Evolutionary conservation across 2,888 invertebrate species (phyloP).

Genomic region (Tuberolachnus salignus): DNA sequence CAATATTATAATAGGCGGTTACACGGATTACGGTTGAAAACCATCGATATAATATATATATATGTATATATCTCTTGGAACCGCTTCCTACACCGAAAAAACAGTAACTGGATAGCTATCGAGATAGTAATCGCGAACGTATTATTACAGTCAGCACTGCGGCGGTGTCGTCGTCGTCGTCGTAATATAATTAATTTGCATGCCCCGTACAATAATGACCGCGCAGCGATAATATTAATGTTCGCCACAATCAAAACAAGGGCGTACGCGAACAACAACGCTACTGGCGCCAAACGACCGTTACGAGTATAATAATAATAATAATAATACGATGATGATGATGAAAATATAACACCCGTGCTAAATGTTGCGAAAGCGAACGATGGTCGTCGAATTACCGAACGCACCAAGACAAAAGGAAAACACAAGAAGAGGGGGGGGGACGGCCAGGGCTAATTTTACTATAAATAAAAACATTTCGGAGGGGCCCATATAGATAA

Average conservation of each 20-base stretch:
- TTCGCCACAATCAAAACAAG: constrained; percentile 21
- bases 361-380: background rate
- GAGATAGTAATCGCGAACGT: background rate
- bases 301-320: background rate
- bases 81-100: constrained; percentile 3
- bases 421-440: too few relatives aligned
- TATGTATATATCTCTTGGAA: background rate
- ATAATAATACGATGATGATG: too few relatives aligned
- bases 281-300: constrained; percentile 30
- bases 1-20: too few relatives aligned
- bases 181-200: constrained; percentile 8
- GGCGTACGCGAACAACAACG: constrained; percentile 8
- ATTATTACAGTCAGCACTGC: background rate
- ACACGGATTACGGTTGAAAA: background rate
- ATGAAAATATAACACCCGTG: background rate
- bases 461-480: too few relatives aligned
- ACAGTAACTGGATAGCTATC: background rate
- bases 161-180: background rate
- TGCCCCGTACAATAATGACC: background rate
- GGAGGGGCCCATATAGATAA: too few relatives aligned
- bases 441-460: too few relatives aligned
- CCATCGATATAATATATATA: background rate
- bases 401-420: too few relatives aligned
- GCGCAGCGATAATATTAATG: background rate
- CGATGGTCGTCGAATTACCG: background rate